Percentiles rank a stretch among this genome's conserved stretches.
Conservation (phyloP, 2,113 vertebrate genomes). For the Synchiropus splendidus region DNA sequence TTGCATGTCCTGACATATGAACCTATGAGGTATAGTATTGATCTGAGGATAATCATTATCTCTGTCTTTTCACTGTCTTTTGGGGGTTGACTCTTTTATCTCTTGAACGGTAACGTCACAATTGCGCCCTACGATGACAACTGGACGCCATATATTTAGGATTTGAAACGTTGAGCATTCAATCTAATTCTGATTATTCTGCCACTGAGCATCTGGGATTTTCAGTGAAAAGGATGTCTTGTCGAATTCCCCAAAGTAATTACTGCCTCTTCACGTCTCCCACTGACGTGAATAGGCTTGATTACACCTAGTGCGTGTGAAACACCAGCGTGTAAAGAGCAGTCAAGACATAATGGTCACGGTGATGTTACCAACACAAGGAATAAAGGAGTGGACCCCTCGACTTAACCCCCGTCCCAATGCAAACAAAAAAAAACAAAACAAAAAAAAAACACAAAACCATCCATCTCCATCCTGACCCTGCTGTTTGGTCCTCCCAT, state of each 20-base stretch:
- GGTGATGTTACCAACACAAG: slow-evolving; percentile 99
- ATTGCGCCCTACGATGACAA: slow-evolving; percentile 57
- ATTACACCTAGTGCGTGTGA: slow-evolving; percentile 37
- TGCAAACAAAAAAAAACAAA: too few species aligned
- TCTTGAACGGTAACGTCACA: slow-evolving; percentile 99
- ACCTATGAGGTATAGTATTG: too few species aligned
- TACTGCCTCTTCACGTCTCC: slow-evolving; percentile 85
- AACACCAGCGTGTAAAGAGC: slow-evolving; percentile 53
- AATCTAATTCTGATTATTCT: too few species aligned
- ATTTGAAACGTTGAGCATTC: slow-evolving; percentile 56
- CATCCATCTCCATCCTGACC: slow-evolving; percentile 68
- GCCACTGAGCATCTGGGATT: too few species aligned
- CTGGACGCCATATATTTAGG: slow-evolving; percentile 45
- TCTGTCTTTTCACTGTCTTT: too few species aligned
- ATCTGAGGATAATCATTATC: too few species aligned
- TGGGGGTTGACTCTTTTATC: slow-evolving; percentile 99
- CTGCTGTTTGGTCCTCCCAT: slow-evolving; percentile 97
- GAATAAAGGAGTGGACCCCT: slow-evolving; percentile 99
- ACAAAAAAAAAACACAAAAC: too few species aligned
- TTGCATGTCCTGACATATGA: too few species aligned
- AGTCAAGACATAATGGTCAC: slow-evolving; percentile 81
- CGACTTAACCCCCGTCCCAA: slow-evolving; percentile 85
- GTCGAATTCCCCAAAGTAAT: slow-evolving; percentile 63
- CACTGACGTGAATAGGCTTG: slow-evolving; percentile 80
- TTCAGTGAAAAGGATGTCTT: slow-evolving; percentile 72